Evolutionary conservation across 2,113 vertebrate genomes (phyloP).

Genomic region (Tetraodon nigroviridis): DNA sequence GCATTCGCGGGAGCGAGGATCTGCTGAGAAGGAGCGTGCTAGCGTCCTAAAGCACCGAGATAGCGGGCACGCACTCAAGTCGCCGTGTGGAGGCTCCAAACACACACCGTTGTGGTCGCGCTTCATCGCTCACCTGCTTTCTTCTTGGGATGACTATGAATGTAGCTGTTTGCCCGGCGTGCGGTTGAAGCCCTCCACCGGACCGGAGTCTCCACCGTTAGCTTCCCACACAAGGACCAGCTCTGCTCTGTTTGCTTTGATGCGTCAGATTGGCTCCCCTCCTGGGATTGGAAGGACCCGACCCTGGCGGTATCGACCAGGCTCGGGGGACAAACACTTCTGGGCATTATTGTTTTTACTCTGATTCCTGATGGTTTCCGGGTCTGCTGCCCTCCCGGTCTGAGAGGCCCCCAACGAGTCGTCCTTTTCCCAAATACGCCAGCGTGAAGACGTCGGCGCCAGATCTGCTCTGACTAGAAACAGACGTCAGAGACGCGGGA

Average conservation of each 20-base stretch:
- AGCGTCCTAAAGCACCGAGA: constrained; percentile 79
- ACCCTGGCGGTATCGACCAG: constrained; percentile 53
- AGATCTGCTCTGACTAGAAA: constrained; percentile 44
- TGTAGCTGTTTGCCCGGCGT: constrained; percentile 60
- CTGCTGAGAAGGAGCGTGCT: constrained; percentile 90
- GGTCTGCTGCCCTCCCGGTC: constrained; percentile 60
- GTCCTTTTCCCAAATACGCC: constrained; percentile 49
- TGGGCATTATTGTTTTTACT: constrained; percentile 79
- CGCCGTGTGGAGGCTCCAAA: constrained; percentile 28
- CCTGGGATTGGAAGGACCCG: constrained; percentile 41
- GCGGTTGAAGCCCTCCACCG: constrained; percentile 44
- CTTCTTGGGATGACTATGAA: constrained; percentile 55
- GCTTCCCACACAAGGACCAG: constrained; percentile 27
- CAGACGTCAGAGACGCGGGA: constrained; percentile 31
- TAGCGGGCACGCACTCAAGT: constrained; percentile 13
- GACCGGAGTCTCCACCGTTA: constrained; percentile 29
- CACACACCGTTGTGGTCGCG: constrained; percentile 46
- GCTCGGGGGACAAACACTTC: constrained; percentile 64
- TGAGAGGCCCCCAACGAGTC: constrained; percentile 43
- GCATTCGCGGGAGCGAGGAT: constrained; percentile 84
- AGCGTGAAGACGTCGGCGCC: constrained; percentile 44
- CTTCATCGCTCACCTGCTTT: constrained; percentile 44
- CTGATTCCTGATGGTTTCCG: constrained; percentile 63
- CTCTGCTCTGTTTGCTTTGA: constrained; percentile 31
- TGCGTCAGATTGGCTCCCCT: constrained; percentile 30